A percentile compares a stretch with the other conserved stretches of the same genome.
Evolutionary conservation across 2,797 vertebrate species (phyloP).

Genomic region (Orestias chungarensis): DNA sequence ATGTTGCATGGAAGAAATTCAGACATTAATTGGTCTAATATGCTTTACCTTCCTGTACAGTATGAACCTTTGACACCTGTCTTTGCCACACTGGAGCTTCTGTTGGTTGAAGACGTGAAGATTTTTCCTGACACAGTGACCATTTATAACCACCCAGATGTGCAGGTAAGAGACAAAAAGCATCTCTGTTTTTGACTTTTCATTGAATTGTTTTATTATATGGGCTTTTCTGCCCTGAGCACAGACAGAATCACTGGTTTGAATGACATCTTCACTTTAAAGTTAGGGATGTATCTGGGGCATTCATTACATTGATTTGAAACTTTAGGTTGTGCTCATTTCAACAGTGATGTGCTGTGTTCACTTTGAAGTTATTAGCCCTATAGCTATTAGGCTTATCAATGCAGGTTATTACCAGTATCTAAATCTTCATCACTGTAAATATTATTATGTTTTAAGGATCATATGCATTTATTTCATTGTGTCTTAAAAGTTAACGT

Average conservation of each 20-base stretch:
- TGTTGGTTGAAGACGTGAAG: conserved; percentile 91
- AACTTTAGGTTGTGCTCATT: conserved; percentile 6
- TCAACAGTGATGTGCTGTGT: neutral
- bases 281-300: neutral
- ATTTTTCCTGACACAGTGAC: conserved; percentile 84
- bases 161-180: conserved; percentile 79
- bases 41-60: conserved; percentile 68
- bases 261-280: conserved; percentile 6
- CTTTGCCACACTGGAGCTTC: conserved; percentile 87
- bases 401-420: neutral
- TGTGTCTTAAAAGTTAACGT: neutral
- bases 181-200: neutral
- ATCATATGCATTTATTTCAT: neutral
- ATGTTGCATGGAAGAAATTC: neutral
- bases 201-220: neutral
- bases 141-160: conserved; percentile 90
- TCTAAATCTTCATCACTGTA: neutral
- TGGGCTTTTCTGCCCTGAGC: neutral
- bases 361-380: conserved; percentile 1
- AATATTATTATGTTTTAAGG: neutral
- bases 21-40: neutral
- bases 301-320: conserved; percentile 8
- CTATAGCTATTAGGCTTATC: neutral
- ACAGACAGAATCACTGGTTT: neutral
- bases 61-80: conserved; percentile 79